Percentiles rank a stretch among this genome's conserved stretches.
These are phyloP conservation scores for Pseudomyrmex sp. DNA, from an alignment of 1,140 invertebrate genomes.

Conservation along the genomic window DNA sequence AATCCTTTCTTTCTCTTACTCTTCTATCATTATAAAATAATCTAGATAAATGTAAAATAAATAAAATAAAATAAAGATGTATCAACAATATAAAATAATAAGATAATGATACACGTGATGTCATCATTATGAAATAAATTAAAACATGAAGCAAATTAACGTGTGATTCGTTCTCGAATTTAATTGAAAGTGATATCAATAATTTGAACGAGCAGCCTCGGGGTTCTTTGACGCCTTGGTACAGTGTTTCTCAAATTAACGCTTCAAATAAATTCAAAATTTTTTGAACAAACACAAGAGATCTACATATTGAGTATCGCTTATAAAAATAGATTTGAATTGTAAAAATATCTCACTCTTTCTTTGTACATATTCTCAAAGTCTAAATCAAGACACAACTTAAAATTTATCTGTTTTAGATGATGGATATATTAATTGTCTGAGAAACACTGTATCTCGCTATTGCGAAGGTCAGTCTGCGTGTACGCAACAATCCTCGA, in stretches of 20 bases:
- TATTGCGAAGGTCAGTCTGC: conserved; percentile 79
- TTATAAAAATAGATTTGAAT: not conserved
- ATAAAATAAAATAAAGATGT: no score
- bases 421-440: not conserved
- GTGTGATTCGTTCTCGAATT: conserved; percentile 78
- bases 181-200: conserved; percentile 80
- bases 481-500: conserved; percentile 68
- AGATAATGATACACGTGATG: no score
- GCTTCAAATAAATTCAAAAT: not conserved
- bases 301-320: not conserved
- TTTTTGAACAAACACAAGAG: no score
- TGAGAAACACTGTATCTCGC: conserved; percentile 62
- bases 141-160: conserved; percentile 65
- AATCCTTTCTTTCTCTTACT: no score
- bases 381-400: not conserved
- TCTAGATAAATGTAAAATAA: no score
- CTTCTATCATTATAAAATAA: no score
- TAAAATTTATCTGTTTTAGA: not conserved
- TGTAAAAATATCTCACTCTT: no score
- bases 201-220: conserved; percentile 79
- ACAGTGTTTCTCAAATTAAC: conserved; percentile 40
- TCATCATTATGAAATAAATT: no score
- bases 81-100: no score
- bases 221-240: conserved; percentile 36
- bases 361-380: not conserved